Evolutionary conservation across 2,797 vertebrate species (phyloP).

Genomic region (Pogoniulus pusillus): DNA sequence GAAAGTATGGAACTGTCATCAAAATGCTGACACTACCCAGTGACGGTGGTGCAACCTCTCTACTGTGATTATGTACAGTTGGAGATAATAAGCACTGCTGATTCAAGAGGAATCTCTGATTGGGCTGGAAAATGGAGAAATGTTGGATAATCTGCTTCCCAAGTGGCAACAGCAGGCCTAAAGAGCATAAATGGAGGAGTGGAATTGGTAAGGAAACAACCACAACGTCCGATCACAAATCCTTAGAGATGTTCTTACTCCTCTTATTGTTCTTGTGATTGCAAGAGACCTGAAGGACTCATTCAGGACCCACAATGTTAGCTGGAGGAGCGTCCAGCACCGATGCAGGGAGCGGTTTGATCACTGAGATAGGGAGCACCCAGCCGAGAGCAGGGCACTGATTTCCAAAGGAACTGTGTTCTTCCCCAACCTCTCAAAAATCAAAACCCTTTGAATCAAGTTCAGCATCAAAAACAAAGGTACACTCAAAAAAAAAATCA

Average conservation of each 20-base stretch:
- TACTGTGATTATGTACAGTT: slow-evolving; percentile 12
- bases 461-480: not conserved
- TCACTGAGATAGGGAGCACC: not conserved
- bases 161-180: slow-evolving; percentile 40
- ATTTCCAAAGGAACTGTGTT: not conserved
- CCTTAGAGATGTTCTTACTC: not conserved
- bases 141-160: slow-evolving; percentile 47
- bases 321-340: not conserved
- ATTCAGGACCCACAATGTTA: not conserved
- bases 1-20: not conserved
- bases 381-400: not conserved
- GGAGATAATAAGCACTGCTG: slow-evolving; percentile 42
- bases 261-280: not conserved
- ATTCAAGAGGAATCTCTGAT: slow-evolving; percentile 52
- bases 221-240: not conserved
- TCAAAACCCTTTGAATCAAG: not conserved
- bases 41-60: slow-evolving; percentile 5
- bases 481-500: not conserved
- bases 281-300: not conserved
- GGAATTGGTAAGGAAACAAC: slow-evolving; percentile 10
- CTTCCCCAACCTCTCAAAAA: not conserved
- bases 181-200: not conserved
- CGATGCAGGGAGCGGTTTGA: not conserved
- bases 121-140: slow-evolving; percentile 35
- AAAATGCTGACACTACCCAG: slow-evolving; percentile 45